Evolutionary conservation across 2,113 vertebrate genomes (phyloP), one percentile per base, ranked within the genome.

Genomic region (Oncorhynchus nerka): DNA sequence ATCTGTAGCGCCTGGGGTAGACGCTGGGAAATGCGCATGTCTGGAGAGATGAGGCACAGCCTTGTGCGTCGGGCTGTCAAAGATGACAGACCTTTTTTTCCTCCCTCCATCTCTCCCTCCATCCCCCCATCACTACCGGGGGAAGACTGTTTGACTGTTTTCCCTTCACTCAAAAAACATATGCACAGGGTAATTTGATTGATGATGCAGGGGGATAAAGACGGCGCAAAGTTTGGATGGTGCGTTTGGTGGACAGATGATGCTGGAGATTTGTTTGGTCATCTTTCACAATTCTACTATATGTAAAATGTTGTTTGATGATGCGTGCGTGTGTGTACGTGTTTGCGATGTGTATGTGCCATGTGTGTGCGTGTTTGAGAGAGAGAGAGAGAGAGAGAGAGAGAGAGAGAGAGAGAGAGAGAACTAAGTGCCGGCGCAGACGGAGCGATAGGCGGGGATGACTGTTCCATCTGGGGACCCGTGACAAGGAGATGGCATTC

Each of bases 1-100:
- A 83, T 86, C 81, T 86, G 84, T 75, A 83, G 76, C 84, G 81
- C 84, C 84, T 81, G 84, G 83, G 84, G 81, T 81, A 81, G 84
- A 83, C 71, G 74, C 72, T 65, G 71, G 74, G 71, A 76, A 75
- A 59, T 71, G 59, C 16, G 28, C 78, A 20, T 22, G 67, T 79
- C 84, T 79, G 79, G 73, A 79, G 76, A 80, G 81, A 83, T 79
- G 81, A 81, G 79, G 70, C 78, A 76, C 73, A 57, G 73, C 74
- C 75, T 81, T 73, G 72, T 68, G 84, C 55, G 62, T 39, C 55
- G 49, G 73, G 59, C 81, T 86, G 84, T 83, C 84, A 86, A 51
- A 79, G 72, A 74, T 69, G 76, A 83, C 81, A 86, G 71, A 72
- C 70, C 76, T 20, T 76, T 81, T 76, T 74, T 30, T 13, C 26